Evolutionary conservation across 2,888 invertebrate species (phyloP), one percentile per base, ranked within the genome.

Genomic region (Corythucha ciliata): DNA sequence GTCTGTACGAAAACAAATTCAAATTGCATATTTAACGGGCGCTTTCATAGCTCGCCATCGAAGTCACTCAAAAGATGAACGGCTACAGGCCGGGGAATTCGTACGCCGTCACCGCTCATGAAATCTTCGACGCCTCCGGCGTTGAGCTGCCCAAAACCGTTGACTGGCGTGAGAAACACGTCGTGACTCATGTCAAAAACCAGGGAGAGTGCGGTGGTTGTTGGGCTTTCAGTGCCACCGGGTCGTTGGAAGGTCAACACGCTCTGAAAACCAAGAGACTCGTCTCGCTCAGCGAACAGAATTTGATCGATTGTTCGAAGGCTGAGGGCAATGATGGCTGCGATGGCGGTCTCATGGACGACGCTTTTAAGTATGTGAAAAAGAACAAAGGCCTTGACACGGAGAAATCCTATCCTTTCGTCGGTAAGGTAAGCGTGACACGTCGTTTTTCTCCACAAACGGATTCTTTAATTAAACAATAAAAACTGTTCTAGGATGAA

Each of bases 191-290:
- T 1, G 73, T 93, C 58, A 92, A 92, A 70, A 83, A 93, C 74
- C 91, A 93, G 75, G 87, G 74, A 8, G 72, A 74, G 20, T 81
- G 80, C 65, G 80, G 80, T 16, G 77, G 77, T 1, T 81, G 81
- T 74, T 93, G 92, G 92, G 79, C 90, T 36, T 93, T 93, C 76
- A 89, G 89, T n/a, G n/a, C n/a, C n/a, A 76, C 76, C 52, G 79
- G 74, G 14, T 69, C 76, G 5, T 60, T 76, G 18, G 76, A 76
- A 65, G 74, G 74, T 7, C 75, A 75, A 52, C 66, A 70, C 56
- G 72, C 66, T 62, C 63, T 71, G 7, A 72, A 73, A 63, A 69
- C 69, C 24, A 72, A 72, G 5, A 64, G 67, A 32, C 63, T 75
- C 16, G 66, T 70, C 4, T 72, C 73, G 24, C 64, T 77, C 10